Evolutionary conservation across 2,797 vertebrate genomes (phyloP), one percentile per base, ranked within the genome.

Genomic region (Anabacerthia variegaticeps): DNA sequence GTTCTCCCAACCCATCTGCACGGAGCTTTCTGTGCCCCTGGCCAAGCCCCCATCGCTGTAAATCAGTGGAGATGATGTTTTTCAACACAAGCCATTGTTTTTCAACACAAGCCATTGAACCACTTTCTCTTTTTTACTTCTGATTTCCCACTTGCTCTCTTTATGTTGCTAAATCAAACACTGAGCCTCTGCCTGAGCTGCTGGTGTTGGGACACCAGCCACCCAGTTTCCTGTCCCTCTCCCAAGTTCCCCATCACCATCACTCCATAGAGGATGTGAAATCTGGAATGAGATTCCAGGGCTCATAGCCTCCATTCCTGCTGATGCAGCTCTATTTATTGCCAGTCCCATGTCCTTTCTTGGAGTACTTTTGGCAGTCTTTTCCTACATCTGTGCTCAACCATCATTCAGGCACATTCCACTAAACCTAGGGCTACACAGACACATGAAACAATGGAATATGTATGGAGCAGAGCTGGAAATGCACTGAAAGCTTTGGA

Each of bases 361-460:
- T 73, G 95, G 89, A 91, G 85, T 6, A 43, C 7, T 96, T 96
- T 95, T 96, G 95, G 95, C 89, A 95, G 44, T 37, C 48, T 91
- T 27, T 67, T 55, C 77, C 74, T 80, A 65, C 93, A 95, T 94
- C 93, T 96, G 93, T 22, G 77, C 85, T 92, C 84, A 91, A 12
- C 87, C 87, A 20, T 74, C 93, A 71, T 16, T 83, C 84, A 89
- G 81, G 71, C 90, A 20, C 93, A 92, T 96, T 91, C 93, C 95
- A 46, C 23, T 76, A 37, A 85, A 11, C 86, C 89, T 83, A 9
- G 41, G 55, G 39, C 82, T 73, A 15, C 79, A 52, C 63, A 85
- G 71, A 65, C 1, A 8, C 84, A 30, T 24, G 80, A 56, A 80
- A 83, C 46, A 26, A 66, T 14, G 72, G 3, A 4, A 44, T 7